Conservation (phyloP, 2,797 vertebrate genomes). For the Percopsis omiscomaycus region DNA sequence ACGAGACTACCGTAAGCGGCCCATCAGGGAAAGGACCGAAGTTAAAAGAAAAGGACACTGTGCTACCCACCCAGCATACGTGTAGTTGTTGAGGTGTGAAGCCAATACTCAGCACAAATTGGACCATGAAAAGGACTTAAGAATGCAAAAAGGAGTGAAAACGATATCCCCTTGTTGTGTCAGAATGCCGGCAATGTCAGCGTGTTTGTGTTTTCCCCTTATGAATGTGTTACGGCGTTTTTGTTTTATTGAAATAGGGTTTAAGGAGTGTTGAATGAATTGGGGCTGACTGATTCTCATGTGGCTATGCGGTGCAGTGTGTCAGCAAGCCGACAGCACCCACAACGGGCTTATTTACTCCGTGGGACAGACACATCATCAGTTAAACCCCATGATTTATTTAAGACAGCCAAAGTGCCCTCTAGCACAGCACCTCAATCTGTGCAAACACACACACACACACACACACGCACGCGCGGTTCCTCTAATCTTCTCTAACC, state of each 20-base stretch:
- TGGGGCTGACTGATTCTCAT: conserved; percentile 46
- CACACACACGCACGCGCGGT: conserved; percentile 46
- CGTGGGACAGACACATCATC: conserved; percentile 63
- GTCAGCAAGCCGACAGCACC: conserved; percentile 51
- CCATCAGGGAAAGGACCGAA: conserved; percentile 48
- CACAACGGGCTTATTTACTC: conserved; percentile 63
- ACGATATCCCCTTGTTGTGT: conserved; percentile 47
- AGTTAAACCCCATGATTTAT: conserved; percentile 69
- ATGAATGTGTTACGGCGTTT: conserved; percentile 40
- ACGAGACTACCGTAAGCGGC: conserved; percentile 56
- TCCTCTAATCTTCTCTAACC: conserved; percentile 59
- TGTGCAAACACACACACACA: conserved; percentile 11
- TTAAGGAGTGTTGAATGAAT: conserved; percentile 35
- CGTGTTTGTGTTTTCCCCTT: conserved; percentile 21
- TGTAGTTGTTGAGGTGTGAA: conserved; percentile 67
- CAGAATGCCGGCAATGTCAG: conserved; percentile 49
- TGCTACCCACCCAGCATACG: conserved; percentile 69
- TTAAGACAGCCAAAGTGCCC: conserved; percentile 75
- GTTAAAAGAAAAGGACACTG: conserved; percentile 56
- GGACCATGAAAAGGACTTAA: conserved; percentile 49
- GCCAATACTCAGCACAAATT: conserved; percentile 75
- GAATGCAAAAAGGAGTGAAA: conserved; percentile 44
- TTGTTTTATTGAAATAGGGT: conserved; percentile 28
- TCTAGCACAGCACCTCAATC: conserved; percentile 59
- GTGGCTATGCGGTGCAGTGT: conserved; percentile 52